Evolutionary conservation across 2,113 vertebrate genomes (phyloP).

Genomic region (Spermophilus dauricus): DNA sequence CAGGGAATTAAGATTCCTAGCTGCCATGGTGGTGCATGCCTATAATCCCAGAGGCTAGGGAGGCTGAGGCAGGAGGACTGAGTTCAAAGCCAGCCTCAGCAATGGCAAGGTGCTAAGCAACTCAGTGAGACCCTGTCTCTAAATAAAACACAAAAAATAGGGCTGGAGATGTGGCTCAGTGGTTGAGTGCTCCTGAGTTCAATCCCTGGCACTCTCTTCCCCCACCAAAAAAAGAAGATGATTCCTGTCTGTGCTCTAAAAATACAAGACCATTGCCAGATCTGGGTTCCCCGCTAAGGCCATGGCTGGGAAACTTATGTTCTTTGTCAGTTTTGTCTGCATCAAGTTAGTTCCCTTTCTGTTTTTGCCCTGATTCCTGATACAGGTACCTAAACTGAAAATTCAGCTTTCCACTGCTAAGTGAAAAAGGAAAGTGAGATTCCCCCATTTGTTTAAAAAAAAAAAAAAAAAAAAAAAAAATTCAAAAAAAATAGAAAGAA

Average conservation of each 20-base stretch:
- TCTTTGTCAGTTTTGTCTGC: constrained; percentile 27
- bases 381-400: neutral
- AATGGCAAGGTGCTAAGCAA: too few species aligned
- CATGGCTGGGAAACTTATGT: neutral
- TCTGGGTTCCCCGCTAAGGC: neutral
- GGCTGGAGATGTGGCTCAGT: too few species aligned
- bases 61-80: too few species aligned
- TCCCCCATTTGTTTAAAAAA: neutral
- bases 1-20: neutral
- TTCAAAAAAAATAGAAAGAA: neutral
- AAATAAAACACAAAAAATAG: too few species aligned
- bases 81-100: too few species aligned
- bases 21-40: too few species aligned
- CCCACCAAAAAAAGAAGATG: neutral
- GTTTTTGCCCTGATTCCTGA: neutral
- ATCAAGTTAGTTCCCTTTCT: constrained; percentile 27
- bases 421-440: constrained; percentile 3
- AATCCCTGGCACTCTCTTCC: too few species aligned
- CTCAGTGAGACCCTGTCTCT: too few species aligned
- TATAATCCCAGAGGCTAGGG: too few species aligned
- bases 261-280: neutral
- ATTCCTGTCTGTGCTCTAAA: constrained; percentile 24
- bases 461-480: neutral
- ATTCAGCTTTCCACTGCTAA: constrained; percentile 47
- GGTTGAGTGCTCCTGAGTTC: too few species aligned